Evolutionary conservation across 30 jellyfish, hydroid and myxozoan species (phyloP), one percentile per base, ranked within the genome.

Genomic region (Chironex yamaguchii): DNA sequence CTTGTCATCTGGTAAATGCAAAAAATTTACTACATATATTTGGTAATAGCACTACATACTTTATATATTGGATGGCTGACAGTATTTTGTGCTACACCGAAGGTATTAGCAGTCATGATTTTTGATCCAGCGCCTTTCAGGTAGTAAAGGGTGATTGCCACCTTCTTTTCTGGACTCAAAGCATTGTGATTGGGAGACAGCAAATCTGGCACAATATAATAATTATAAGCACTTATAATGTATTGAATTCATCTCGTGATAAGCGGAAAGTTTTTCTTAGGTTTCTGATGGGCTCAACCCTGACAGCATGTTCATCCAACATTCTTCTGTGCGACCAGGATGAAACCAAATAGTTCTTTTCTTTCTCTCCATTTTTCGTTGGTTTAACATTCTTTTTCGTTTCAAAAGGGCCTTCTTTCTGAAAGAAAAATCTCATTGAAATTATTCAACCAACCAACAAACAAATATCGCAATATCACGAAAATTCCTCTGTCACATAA

Each of bases 221-320:
- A 74, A 0, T 25, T 31, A 1, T 77, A 82, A 26, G 66, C 79
- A 17, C 42, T 64, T 50, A 70, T 92, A 23, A 77, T 34, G 34
- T 71, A 48, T 49, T 13, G 23, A 49, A 88, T 20, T 68, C 73
- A 0, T 34, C 67, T 33, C 79, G 22, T 52, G 32, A 22, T 73
- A 88, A 34, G 25, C 97, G 93, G 50, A 78, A 66, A 62, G 78
- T 88, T 52, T 80, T 69, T 49, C 91, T 79, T 92, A 89, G 79
- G 24, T 11, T 0, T 35, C 58, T 72, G 2, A 13, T 36, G 13
- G 29, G 52, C 85, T 27, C 48, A 26, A 6, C 36, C 78, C 50
- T 33, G 35, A 9, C 4, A 42, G 31, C 77, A 85, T 34, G 36
- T 85, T 85, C 29, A 6, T 51, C 96, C 96, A 75, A 84, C 96